These are phyloP conservation scores for Callinectes sapidus DNA, from an alignment of 2,888 invertebrate species.

Conservation along the genomic window DNA sequence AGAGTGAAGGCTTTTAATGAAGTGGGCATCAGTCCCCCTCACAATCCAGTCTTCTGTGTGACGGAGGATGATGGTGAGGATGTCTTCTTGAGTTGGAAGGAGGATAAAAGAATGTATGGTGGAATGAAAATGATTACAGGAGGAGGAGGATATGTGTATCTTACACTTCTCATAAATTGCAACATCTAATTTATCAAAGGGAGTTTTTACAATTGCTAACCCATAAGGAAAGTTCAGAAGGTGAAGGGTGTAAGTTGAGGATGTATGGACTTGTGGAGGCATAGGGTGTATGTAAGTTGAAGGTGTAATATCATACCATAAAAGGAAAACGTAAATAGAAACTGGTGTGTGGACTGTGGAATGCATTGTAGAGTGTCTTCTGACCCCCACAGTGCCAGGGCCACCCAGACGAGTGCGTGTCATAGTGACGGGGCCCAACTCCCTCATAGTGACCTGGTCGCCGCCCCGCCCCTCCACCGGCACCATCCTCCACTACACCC, in stretches of 20 bases:
- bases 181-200: background rate
- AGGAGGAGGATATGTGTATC: too few species aligned
- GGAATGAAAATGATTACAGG: too few species aligned
- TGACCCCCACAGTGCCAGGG: conserved; percentile 31
- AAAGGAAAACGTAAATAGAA: too few species aligned
- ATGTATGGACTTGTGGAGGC: too few species aligned
- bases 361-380: background rate
- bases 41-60: conserved; percentile 85
- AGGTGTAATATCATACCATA: too few species aligned
- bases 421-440: conserved; percentile 43
- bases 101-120: too few species aligned
- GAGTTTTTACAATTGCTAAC: background rate
- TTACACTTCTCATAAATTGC: too few species aligned
- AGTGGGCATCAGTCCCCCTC: conserved; percentile 88
- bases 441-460: conserved; percentile 44
- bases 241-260: too few species aligned
- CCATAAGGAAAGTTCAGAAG: too few species aligned
- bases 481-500: conserved; percentile 53
- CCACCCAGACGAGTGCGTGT: conserved; percentile 48
- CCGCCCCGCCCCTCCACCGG: conserved; percentile 48
- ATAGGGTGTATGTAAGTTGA: too few species aligned
- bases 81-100: background rate
- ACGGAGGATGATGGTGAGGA: conserved; percentile 89
- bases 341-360: too few species aligned
- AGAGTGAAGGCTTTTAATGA: conserved; percentile 89